Evolutionary conservation across 2,888 invertebrate species (phyloP).

Genomic region (Athetis lepigone): DNA sequence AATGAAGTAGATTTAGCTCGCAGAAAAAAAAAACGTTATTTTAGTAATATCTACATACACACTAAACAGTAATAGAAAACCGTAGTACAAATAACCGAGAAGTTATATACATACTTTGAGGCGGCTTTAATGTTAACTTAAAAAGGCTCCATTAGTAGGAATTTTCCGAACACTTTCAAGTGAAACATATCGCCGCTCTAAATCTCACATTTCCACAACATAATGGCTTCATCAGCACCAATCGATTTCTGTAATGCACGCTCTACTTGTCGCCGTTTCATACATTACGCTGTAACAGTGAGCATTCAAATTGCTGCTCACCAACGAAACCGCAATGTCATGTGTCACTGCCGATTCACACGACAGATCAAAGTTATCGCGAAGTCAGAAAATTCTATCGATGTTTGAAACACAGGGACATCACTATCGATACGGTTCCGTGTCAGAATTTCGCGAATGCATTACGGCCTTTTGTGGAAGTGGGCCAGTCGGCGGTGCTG

Average conservation of each 20-base stretch:
- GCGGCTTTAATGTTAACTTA: constrained; percentile 40
- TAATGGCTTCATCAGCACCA: constrained; percentile 56
- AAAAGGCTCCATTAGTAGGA: constrained; percentile 60
- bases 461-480: constrained; percentile 73
- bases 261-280: constrained; percentile 30
- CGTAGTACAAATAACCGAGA: constrained; percentile 7
- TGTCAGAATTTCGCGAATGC: constrained; percentile 75
- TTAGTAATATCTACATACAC: background rate
- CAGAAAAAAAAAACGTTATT: background rate
- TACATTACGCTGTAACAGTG: constrained; percentile 46
- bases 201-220: constrained; percentile 56
- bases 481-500: constrained; percentile 71
- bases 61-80: no score
- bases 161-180: constrained; percentile 54
- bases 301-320: constrained; percentile 65
- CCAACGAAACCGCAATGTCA: constrained; percentile 54
- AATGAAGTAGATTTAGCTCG: background rate
- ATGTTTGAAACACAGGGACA: constrained; percentile 60
- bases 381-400: constrained; percentile 63
- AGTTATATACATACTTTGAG: constrained; percentile 14
- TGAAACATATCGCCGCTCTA: constrained; percentile 55
- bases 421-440: constrained; percentile 67
- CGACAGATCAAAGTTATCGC: constrained; percentile 57
- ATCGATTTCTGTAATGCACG: constrained; percentile 52
- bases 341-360: constrained; percentile 63